phyloP scores from a whole-genome alignment of 2,113 vertebrate genomes.

The Lepus europaeus region DNA sequence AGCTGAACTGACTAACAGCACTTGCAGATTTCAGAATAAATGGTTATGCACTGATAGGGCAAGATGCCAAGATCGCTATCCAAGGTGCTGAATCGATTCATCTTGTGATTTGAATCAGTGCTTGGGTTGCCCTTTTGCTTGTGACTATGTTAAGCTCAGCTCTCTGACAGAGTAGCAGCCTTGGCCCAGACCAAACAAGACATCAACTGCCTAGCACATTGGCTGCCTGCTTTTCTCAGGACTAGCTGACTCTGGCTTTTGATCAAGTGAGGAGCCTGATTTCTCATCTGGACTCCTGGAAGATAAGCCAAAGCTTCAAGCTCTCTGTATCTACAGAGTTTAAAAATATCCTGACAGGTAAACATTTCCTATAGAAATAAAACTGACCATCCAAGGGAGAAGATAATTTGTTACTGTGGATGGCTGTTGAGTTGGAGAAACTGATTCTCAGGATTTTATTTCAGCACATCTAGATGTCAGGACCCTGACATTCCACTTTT shows the following conservation, averaged over 20 bases:
- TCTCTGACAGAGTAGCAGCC: neutral
- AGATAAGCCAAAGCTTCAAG: neutral
- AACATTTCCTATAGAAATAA: slow-evolving; percentile 58
- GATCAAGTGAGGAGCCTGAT: slow-evolving; percentile 14
- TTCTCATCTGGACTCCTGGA: slow-evolving; percentile 33
- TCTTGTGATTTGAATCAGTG: neutral
- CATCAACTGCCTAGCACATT: neutral
- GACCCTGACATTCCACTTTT: neutral
- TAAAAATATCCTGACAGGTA: slow-evolving; percentile 56
- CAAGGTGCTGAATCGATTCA: slow-evolving; percentile 76
- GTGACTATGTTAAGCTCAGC: neutral
- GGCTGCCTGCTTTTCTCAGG: neutral
- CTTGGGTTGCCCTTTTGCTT: neutral
- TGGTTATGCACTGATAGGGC: rapidly evolving
- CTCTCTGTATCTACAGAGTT: neutral
- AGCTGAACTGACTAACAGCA: neutral
- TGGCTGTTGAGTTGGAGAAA: neutral
- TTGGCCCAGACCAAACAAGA: neutral
- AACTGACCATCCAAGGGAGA: neutral
- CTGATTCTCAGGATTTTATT: slow-evolving; percentile 37
- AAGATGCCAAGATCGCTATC: slow-evolving; percentile 45
- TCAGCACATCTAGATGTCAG: neutral
- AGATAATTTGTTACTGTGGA: slow-evolving; percentile 32
- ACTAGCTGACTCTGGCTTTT: slow-evolving; percentile 32
- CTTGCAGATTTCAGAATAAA: neutral